Evolutionary conservation across 2,113 vertebrate species (phyloP).

Genomic region (Taxidea taxus): DNA sequence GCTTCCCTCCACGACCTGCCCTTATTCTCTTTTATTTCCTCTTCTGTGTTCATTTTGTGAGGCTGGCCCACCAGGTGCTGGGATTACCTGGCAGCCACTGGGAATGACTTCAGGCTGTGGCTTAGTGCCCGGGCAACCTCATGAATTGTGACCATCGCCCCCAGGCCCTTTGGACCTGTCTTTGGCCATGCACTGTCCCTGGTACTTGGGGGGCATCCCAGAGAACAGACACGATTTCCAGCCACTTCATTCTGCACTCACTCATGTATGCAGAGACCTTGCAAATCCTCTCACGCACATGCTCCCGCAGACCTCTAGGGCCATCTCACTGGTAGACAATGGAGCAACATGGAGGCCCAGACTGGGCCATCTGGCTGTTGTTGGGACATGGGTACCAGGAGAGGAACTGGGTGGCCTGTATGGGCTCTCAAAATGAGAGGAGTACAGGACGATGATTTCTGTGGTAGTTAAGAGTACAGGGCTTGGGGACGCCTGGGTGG

Average conservation of each 20-base stretch:
- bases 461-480: not conserved
- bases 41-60: not conserved
- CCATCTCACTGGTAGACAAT: too few species aligned
- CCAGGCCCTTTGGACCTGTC: not conserved
- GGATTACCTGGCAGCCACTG: not conserved
- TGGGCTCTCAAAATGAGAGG: not conserved
- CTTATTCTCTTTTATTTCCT: not conserved
- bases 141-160: not conserved
- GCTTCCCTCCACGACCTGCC: not conserved
- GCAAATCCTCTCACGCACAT: accelerated
- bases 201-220: not conserved
- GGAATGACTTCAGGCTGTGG: not conserved
- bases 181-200: not conserved
- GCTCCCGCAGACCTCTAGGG: accelerated
- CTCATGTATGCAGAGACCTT: not conserved
- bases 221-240: not conserved
- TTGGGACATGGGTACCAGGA: accelerated
- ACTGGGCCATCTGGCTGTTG: not conserved
- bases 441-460: not conserved
- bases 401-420: not conserved
- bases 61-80: not conserved
- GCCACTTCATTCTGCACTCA: not conserved
- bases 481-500: too few species aligned
- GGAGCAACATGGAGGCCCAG: not conserved
- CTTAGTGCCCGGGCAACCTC: not conserved